Evolutionary conservation across 2,797 vertebrate species (phyloP), one percentile per base, ranked within the genome.

Genomic region (Enteromius unitaeniatus): DNA sequence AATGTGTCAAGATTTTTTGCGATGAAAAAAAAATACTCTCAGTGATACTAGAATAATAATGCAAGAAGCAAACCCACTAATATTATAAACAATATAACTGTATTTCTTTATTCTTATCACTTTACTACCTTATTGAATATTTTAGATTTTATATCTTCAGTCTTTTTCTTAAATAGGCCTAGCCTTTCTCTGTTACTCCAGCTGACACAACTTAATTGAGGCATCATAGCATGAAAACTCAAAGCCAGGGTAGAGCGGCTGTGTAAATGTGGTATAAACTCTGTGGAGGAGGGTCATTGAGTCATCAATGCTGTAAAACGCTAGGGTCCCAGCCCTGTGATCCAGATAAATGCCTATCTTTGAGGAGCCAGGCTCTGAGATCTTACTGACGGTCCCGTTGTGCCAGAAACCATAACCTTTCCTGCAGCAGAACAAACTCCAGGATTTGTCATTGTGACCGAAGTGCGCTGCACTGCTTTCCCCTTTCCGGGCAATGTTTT

Each of bases 371-470:
- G 73, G 49, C 26, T 19, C 86, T n/a, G 72, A 26, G 62, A 87
- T 83, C 79, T 79, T 70, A 68, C 78, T 79, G 13, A 85, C 82
- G 10, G 75, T 26, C 11, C 86, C 84, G 40, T 81, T 78, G 49
- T 83, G 86, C 17, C 82, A 77, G 79, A 83, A 51, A 6, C 45
- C 42, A 0, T 80, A 88, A 31, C 79, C 69, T 78, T 85, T 88
- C 73, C 81, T 86, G 60, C 40, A 84, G 37, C 82, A 87, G 84
- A 89, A 88, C 60, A 89, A 88, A 70, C 87, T 85, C 42, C 70
- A 81, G 68, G 87, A 87, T 79, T 86, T 82, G 78, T 91, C 88
- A 72, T 87, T 94, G 86, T 87, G 86, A 34, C 89, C 83, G 19
- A 85, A 85, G 68, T 89, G 81, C 47, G 89, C 60, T 17, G 87